phyloP scores from a whole-genome alignment of 35 echinoderm and acorn worm species.

The Nesometra sesokonis region DNA sequence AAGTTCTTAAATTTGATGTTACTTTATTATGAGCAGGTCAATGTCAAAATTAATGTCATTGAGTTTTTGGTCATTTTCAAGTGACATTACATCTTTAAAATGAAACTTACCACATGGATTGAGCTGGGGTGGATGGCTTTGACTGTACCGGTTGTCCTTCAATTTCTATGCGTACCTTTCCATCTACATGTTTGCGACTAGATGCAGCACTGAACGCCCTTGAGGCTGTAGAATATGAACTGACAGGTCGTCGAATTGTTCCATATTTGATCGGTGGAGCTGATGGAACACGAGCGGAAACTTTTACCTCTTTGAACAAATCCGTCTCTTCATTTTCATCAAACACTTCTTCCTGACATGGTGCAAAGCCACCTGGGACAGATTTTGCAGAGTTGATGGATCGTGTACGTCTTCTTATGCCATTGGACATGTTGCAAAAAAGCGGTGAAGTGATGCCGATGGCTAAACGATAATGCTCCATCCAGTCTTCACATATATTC shows the following conservation, averaged over 20 bases:
- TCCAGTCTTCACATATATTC: slow-evolving; percentile 71
- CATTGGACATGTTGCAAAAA: slow-evolving; percentile 19
- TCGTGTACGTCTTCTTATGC: slow-evolving; percentile 20
- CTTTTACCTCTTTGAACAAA: neutral
- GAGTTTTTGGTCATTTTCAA: too few relatives aligned
- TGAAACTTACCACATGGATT: neutral
- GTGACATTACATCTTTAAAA: too few relatives aligned
- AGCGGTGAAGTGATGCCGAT: slow-evolving; percentile 55
- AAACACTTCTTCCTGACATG: neutral
- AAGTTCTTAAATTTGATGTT: too few relatives aligned
- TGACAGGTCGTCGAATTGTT: neutral
- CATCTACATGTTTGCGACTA: neutral
- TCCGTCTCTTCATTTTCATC: neutral
- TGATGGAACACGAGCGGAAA: neutral
- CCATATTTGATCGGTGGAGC: neutral
- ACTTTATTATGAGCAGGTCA: too few relatives aligned
- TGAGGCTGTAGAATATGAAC: neutral
- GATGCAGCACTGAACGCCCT: neutral
- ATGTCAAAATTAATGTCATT: too few relatives aligned
- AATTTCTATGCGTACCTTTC: neutral
- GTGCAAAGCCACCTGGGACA: slow-evolving; percentile 4
- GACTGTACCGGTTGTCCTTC: neutral
- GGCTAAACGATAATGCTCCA: slow-evolving; percentile 80
- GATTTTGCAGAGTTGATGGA: slow-evolving; percentile 76
- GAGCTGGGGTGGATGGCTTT: neutral